Evolutionary conservation across 2,113 vertebrate species (phyloP).

Genomic region (Sterrhoptilus dennistouni): DNA sequence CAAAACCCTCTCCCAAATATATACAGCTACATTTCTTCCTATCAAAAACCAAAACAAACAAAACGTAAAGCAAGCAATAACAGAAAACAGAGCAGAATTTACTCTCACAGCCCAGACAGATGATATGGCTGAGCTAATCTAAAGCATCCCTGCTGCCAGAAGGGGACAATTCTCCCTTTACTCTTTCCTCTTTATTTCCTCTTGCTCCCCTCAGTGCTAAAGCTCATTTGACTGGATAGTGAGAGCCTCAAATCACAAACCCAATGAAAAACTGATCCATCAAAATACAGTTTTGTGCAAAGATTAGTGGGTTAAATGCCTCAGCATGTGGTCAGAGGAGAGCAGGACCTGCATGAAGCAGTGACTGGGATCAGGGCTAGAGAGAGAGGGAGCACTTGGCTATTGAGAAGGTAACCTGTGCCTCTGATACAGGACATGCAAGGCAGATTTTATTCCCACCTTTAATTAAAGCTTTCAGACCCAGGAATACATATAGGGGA

Average conservation of each 20-base stretch:
- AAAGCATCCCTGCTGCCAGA: slow-evolving; percentile 15
- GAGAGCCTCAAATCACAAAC: not conserved
- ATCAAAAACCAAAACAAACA: slow-evolving; percentile 55
- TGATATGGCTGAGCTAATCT: slow-evolving; percentile 28
- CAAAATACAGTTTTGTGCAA: not conserved
- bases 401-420: not conserved
- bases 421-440: not conserved
- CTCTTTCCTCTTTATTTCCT: not conserved
- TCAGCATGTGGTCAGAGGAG: not conserved
- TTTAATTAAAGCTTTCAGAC: not conserved
- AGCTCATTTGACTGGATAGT: not conserved
- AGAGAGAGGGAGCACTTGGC: not conserved
- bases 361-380: not conserved
- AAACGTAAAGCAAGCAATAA: slow-evolving; percentile 52
- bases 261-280: not conserved
- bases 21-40: slow-evolving; percentile 62
- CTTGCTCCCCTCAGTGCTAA: not conserved
- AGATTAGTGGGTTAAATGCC: not conserved
- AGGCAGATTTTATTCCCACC: not conserved
- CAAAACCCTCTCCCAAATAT: slow-evolving; percentile 23
- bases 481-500: not conserved
- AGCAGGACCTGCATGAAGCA: not conserved
- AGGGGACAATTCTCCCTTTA: not conserved
- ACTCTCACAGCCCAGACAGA: slow-evolving; percentile 26
- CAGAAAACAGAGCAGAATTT: slow-evolving; percentile 54